Evolutionary conservation across 1,140 invertebrate genomes (phyloP), one percentile per base, ranked within the genome.

Genomic region (Drosophila triauraria): DNA sequence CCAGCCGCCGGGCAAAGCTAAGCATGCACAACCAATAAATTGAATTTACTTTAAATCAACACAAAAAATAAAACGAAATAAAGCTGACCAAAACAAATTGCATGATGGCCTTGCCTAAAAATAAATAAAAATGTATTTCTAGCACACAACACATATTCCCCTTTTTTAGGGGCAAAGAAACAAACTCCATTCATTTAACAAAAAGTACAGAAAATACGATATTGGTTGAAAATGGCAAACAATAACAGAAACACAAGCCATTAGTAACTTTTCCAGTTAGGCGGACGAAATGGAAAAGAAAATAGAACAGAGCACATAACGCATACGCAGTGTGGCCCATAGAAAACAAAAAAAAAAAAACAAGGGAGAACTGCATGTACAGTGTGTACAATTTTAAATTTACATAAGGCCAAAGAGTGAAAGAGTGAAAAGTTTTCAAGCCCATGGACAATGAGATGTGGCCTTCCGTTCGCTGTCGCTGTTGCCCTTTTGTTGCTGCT

Each of bases 351-450:
- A 32, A 50, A 51, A 12, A n/a, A n/a, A 48, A 40, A 32, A 10
- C 2, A 44, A 9, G 23, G n/a, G 25, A 20, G 17, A 50, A 47
- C 56, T 44, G 43, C 51, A 43, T 35, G 17, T 57, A 78, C 53
- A 43, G 20, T 6, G 42, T 43, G 8, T 43, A 38, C 51, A 56
- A 56, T 43, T 35, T 57, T 44, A 57, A 62, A 71, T 57, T 76
- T 69, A 83, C 54, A 82, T 69, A 57, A 46, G 75, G 65, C 44
- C 27, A 56, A 57, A 46, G 51, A 75, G 56, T 74, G 72, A 63
- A 80, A 59, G 60, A 79, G 59, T 77, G 76, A 68, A 80, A 79
- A 84, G 82, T 82, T 82, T 56, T 13, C 67, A 53, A 68, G 67
- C 50, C 35, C 44, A 74, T 51, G 68, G 70, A 74, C 70, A 74